Evolutionary conservation across 2,113 vertebrate genomes (phyloP).

Genomic region (Perca fluviatilis): DNA sequence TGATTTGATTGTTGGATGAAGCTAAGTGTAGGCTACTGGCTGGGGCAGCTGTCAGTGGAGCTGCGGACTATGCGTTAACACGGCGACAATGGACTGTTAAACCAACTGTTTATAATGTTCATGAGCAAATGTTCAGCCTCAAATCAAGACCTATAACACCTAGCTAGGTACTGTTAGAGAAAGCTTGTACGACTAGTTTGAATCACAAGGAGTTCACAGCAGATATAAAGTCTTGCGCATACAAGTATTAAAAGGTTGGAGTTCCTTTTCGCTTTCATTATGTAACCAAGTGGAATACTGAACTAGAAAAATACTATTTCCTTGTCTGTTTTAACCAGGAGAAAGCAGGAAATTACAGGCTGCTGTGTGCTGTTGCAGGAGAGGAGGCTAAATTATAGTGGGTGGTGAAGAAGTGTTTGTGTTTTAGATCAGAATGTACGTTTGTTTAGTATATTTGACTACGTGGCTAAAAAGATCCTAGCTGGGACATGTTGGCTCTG

Average conservation of each 20-base stretch:
- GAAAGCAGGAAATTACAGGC: constrained; percentile 58
- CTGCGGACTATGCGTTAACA: constrained; percentile 5
- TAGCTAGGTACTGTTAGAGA: not conserved
- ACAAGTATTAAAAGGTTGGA: constrained; percentile 24
- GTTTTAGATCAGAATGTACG: constrained; percentile 26
- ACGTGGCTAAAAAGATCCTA: constrained; percentile 46
- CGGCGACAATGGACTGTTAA: constrained; percentile 9
- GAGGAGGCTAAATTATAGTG: constrained; percentile 56
- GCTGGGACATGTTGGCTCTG: not conserved
- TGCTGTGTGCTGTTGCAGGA: constrained; percentile 23
- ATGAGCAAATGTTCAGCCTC: not conserved
- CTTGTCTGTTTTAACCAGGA: constrained; percentile 27
- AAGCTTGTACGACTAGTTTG: not conserved
- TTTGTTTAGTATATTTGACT: constrained; percentile 37
- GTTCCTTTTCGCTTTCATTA: constrained; percentile 45
- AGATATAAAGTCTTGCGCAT: not conserved
- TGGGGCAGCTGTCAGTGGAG: constrained; percentile 53
- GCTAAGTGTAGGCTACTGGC: not conserved
- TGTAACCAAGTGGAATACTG: constrained; percentile 51
- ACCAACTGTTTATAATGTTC: constrained; percentile 14
- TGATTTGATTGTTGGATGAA: not conserved
- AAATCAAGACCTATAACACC: not conserved
- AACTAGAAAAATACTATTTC: not conserved
- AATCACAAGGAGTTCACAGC: not conserved
- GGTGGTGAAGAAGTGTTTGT: constrained; percentile 63